Conservation (phyloP, 2,888 invertebrate genomes). For the Escarpia spicata region DNA sequence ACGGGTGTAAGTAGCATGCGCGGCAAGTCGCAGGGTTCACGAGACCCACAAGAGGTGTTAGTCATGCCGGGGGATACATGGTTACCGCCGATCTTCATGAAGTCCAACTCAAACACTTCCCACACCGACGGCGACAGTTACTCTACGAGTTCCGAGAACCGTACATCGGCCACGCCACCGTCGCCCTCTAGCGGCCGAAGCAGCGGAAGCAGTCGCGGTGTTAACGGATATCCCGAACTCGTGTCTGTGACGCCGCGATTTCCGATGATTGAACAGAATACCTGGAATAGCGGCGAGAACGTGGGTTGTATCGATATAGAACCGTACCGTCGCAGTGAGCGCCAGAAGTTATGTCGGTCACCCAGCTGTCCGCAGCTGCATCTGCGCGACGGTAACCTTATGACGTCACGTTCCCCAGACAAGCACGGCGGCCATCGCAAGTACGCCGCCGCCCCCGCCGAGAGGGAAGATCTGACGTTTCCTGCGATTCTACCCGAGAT, state of each 20-base stretch:
- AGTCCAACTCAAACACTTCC: background rate
- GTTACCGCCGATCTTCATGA: background rate
- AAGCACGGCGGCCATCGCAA: background rate
- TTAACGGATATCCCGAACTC: background rate
- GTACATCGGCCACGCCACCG: background rate
- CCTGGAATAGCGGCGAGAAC: background rate
- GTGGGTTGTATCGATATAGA: background rate
- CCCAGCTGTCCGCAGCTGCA: background rate
- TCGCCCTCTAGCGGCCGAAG: background rate
- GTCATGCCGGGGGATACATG: background rate
- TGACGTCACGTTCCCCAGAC: background rate
- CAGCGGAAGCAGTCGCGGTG: background rate
- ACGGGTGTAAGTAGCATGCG: background rate
- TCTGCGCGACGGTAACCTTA: background rate
- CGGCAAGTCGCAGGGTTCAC: background rate
- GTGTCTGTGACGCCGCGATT: background rate
- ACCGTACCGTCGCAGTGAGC: background rate
- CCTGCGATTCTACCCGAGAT: background rate
- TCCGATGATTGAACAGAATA: background rate
- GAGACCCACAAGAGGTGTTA: background rate
- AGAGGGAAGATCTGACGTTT: background rate
- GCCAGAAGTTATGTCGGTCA: background rate
- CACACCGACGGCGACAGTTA: background rate
- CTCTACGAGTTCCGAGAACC: background rate
- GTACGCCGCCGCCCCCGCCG: background rate